Percentiles rank a stretch among this genome's conserved stretches.
phyloP scores from a whole-genome alignment of 1,140 invertebrate species.

The Sipha flava region DNA sequence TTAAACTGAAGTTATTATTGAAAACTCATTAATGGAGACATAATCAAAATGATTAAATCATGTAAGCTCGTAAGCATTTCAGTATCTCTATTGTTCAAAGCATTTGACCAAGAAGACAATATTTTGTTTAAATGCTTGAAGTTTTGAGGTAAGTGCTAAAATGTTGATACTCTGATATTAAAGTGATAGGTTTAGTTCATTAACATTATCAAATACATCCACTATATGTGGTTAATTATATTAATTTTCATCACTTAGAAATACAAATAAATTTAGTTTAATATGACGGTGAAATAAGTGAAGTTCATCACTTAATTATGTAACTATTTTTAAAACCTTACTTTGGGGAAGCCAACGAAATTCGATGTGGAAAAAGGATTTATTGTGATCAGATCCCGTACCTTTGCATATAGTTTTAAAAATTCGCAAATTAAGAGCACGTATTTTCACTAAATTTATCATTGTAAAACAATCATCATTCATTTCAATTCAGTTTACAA shows the following conservation, averaged over 20 bases:
- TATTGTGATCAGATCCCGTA: no score
- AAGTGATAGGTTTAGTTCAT: no score
- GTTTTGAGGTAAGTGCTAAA: background rate
- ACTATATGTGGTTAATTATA: no score
- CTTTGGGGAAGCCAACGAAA: no score
- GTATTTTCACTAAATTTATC: background rate
- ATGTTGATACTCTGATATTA: background rate
- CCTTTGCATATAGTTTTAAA: background rate
- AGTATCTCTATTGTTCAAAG: background rate
- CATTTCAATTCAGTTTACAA: background rate
- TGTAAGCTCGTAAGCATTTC: background rate
- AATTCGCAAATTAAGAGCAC: background rate
- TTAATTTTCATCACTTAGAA: no score
- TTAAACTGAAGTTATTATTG: background rate
- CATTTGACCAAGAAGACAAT: background rate
- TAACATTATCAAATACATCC: no score
- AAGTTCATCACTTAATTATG: no score
- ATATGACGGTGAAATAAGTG: no score
- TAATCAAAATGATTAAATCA: background rate
- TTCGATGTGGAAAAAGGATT: no score
- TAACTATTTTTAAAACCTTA: no score
- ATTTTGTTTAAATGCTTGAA: background rate
- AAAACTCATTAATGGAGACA: background rate
- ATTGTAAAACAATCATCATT: background rate
- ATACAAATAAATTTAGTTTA: no score